Evolutionary conservation across 1,140 invertebrate species (phyloP), one percentile per base, ranked within the genome.

Genomic region (Notospermus geniculatus): DNA sequence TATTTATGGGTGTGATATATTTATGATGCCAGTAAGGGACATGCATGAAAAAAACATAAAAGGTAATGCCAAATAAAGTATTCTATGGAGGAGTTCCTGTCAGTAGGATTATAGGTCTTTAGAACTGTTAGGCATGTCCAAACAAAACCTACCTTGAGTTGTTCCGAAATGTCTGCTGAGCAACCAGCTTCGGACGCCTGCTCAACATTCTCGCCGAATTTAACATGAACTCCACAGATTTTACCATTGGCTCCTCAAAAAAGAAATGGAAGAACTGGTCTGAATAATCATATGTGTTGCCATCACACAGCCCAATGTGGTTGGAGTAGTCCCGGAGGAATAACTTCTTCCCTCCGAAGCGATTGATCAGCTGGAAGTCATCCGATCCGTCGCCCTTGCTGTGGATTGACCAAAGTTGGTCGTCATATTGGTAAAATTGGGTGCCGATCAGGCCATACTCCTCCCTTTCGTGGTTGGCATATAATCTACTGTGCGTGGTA

Each of bases 181-280:
- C 19, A 19, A 43, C 19, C 39, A 43, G 39, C 39, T 43, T 43
- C 39, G 39, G 39, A 43, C 11, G 39, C 19, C 39, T 43, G 19
- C 19, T 11, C 39, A 43, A 19, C 11, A 43, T 13, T 43, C 39
- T 43, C 39, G 39, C 39, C 19, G 39, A 43, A 43, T 43, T 43
- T 19, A 43, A 19, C 19, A 13, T 43, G 39, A 43, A 43, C 11
- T 43, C 19, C 11, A 43, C 39, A 43, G 39, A 11, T 43, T 11
- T 13, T 43, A 43, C 19, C 11, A 19, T 43, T 43, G 39, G 39
- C 19, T 43, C 39, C 39, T 43, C 39, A 19, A 43, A 43, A 11
- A 43, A 13, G 19, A 43, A 43, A 43, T 43, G 39, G 39, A 43
- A 43, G 39, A 43, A 43, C 39, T 43, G 39, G 39, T 43, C 39